These are phyloP conservation scores for Lipophrys pholis DNA, from an alignment of 2,113 vertebrate genomes.

Conservation along the genomic window DNA sequence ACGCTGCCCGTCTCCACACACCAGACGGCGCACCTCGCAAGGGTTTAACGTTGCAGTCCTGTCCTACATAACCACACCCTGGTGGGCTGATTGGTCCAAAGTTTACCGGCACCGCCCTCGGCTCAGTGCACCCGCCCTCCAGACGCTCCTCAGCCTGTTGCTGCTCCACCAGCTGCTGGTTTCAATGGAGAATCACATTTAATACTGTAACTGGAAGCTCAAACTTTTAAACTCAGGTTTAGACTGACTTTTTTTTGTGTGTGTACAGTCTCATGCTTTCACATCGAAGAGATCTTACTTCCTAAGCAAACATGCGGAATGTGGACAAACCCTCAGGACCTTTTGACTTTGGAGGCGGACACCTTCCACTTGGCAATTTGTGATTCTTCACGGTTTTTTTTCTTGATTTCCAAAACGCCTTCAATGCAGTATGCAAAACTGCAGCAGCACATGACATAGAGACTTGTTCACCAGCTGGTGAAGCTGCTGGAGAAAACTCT, in stretches of 20 bases:
- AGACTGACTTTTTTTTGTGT: neutral
- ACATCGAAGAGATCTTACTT: neutral
- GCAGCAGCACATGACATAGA: constrained; percentile 29
- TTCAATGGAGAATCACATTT: constrained; percentile 7
- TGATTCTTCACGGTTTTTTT: constrained; percentile 36
- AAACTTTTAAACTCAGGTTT: constrained; percentile 35
- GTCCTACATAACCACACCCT: constrained; percentile 65
- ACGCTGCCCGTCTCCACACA: constrained; percentile 35
- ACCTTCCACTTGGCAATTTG: constrained; percentile 24
- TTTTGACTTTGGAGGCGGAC: constrained; percentile 3
- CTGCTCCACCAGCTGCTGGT: constrained; percentile 64
- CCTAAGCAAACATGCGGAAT: constrained; percentile 14
- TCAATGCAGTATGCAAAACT: constrained; percentile 16
- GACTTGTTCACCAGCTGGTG: constrained; percentile 12
- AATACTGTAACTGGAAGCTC: neutral
- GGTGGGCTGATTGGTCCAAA: constrained; percentile 76
- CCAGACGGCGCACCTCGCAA: constrained; percentile 79
- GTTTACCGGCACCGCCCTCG: constrained; percentile 73
- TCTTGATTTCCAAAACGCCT: neutral
- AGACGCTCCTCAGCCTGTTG: constrained; percentile 55
- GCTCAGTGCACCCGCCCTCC: constrained; percentile 43
- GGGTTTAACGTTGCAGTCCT: constrained; percentile 38
- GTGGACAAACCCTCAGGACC: constrained; percentile 24
- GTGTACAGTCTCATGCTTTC: no score
- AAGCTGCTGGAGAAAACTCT: constrained; percentile 20